Conservation (phyloP, 2,113 vertebrate species). For the Neolamprologus ventralis region DNA sequence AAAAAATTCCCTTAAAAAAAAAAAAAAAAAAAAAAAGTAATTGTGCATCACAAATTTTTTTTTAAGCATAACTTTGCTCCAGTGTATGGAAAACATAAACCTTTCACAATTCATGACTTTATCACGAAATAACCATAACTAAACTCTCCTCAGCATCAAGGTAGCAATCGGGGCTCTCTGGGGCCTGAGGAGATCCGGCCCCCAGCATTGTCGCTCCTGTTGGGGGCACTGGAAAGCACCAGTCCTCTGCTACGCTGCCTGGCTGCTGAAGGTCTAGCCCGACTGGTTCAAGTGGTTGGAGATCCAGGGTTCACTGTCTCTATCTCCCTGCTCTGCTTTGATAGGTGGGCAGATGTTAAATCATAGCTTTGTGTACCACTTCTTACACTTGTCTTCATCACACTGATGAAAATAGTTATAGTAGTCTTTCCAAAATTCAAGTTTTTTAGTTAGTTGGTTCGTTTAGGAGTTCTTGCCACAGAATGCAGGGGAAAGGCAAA, state of each 20-base stretch:
- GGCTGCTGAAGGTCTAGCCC: conserved; percentile 82
- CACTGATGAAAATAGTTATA: neutral
- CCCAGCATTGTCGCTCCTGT: conserved; percentile 73
- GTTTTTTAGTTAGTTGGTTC: neutral
- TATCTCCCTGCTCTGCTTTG: conserved; percentile 85
- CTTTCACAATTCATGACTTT: neutral
- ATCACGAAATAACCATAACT: neutral
- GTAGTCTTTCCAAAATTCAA: neutral
- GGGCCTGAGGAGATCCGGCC: conserved; percentile 78
- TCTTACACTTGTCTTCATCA: neutral
- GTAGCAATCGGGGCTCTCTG: conserved; percentile 62
- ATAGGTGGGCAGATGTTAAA: conserved; percentile 75
- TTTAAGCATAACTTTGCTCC: neutral
- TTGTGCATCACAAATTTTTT: neutral
- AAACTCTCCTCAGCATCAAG: conserved; percentile 36
- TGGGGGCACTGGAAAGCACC: conserved; percentile 81
- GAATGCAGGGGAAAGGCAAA: neutral
- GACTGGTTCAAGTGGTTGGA: conserved; percentile 80
- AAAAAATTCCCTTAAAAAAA: too few relatives aligned
- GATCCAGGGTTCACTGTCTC: conserved; percentile 80
- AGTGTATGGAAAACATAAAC: neutral
- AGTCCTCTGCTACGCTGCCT: conserved; percentile 80
- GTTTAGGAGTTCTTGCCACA: neutral
- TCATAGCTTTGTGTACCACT: neutral
- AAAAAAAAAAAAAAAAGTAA: neutral